Conservation (phyloP, 2,888 invertebrate genomes). For the Andrena hattorfiana region DNA sequence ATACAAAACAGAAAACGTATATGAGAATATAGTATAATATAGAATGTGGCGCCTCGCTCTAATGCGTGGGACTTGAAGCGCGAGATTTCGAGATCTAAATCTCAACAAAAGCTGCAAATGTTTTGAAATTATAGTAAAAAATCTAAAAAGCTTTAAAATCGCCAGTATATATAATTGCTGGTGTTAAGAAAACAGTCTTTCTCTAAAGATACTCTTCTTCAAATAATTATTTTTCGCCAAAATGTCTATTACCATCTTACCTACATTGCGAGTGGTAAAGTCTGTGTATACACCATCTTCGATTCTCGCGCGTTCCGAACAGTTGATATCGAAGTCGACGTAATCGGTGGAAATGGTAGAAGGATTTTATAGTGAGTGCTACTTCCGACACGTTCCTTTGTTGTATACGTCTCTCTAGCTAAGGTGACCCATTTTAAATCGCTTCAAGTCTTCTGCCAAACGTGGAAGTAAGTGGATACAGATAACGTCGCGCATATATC, state of each 20-base stretch:
- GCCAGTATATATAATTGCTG: no score
- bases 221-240: background rate
- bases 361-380: constrained; percentile 37
- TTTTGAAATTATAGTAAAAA: no score
- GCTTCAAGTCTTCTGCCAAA: constrained; percentile 73
- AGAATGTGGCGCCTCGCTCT: no score
- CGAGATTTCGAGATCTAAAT: no score
- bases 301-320: constrained; percentile 7
- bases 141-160: no score
- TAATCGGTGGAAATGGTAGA: constrained; percentile 22
- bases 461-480: constrained; percentile 77
- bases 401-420: constrained; percentile 36
- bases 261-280: background rate
- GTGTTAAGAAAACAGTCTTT: background rate
- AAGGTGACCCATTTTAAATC: constrained; percentile 74
- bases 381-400: constrained; percentile 47
- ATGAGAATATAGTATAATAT: no score
- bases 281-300: background rate
- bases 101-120: background rate
- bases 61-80: no score
- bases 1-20: no score
- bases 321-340: constrained; percentile 1
- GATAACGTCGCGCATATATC: constrained; percentile 77
- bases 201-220: background rate
- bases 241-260: background rate